Conservation (phyloP, 37 sponge, comb jelly and placozoan genomes). For the Bolinopsis microptera region DNA sequence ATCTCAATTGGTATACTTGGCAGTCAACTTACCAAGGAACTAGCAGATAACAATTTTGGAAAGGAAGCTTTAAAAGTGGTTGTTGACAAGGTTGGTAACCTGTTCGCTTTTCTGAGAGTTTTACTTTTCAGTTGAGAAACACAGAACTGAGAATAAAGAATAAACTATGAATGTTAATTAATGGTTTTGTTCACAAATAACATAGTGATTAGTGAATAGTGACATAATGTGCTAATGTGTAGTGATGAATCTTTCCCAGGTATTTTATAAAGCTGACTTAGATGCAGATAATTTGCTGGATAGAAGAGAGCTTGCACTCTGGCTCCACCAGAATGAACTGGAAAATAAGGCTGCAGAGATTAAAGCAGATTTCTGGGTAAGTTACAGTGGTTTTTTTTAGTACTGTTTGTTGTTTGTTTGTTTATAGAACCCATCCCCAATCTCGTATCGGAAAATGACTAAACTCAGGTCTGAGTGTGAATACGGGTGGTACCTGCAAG, state of each 20-base stretch:
- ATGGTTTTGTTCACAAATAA: too few relatives aligned
- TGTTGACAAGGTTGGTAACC: conserved; percentile 15
- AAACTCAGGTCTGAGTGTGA: too few relatives aligned
- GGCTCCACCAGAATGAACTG: background rate
- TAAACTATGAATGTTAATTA: too few relatives aligned
- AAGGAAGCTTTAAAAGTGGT: background rate
- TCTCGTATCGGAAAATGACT: too few relatives aligned
- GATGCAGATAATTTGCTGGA: background rate
- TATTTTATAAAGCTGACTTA: background rate
- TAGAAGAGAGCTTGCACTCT: background rate
- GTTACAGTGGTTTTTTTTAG: background rate
- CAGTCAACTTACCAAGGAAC: background rate
- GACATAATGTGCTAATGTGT: too few relatives aligned
- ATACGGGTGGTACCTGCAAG: too few relatives aligned
- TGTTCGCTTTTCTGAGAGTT: too few relatives aligned
- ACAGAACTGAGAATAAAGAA: too few relatives aligned
- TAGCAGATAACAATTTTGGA: background rate
- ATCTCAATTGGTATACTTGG: background rate
- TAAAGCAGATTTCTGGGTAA: background rate
- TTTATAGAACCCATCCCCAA: too few relatives aligned
- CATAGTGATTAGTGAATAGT: too few relatives aligned
- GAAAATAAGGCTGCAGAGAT: background rate
- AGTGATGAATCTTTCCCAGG: background rate
- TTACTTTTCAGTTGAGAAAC: background rate
- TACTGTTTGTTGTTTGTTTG: too few relatives aligned